Base-by-base conservation (phyloP, 2,888 invertebrate genomes). In the Tachystola acroxantha region DNA sequence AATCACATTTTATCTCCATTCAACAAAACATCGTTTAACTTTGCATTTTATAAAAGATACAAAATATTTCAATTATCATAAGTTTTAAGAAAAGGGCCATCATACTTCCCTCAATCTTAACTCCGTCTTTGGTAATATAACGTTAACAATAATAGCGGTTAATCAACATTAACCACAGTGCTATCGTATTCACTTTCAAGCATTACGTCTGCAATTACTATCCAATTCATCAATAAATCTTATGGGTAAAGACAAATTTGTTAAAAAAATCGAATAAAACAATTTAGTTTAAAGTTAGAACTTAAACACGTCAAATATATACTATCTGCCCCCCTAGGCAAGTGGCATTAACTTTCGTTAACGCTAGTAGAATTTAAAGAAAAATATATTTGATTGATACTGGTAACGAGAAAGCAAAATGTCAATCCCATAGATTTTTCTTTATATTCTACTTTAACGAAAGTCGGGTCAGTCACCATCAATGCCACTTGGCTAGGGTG, bases 111-210 rank as follows among this genome's bases (percentile, higher is more conserved):
- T 68, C 58, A 63, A 62, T 60, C 67, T 29, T 62, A 72, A 69
- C 71, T 73, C 73, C 77, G 75, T 84, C 84, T 84, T 85, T 85
- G 84, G 85, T 84, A 80, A 80, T 75, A 75, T 75, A 75, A 77
- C 73, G 71, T 78, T 71, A 77, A 76, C 74, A 78, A 78, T 70
- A 70, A 73, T 60, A 74, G 71, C 65, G 57, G 66, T 71, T 64
- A 60, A 64, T 70, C 65, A 66, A 70, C 34, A 26, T 34, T 36
- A 22, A 28, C 63, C 54, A 63, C 64, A 64, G 57, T 65, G 45
- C 45, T 53, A 48, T 24, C 9, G 10, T 24, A 36, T 40, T 34
- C 27, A 37, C 14, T 25, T 25, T 20, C 30, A 36, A 36, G 36
- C 33, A 34, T 40, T 37, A 37, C 40, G 34, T 37, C 31, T 36